phyloP scores from a whole-genome alignment of 2,113 vertebrate genomes.

The Misgurnus mizolepis region DNA sequence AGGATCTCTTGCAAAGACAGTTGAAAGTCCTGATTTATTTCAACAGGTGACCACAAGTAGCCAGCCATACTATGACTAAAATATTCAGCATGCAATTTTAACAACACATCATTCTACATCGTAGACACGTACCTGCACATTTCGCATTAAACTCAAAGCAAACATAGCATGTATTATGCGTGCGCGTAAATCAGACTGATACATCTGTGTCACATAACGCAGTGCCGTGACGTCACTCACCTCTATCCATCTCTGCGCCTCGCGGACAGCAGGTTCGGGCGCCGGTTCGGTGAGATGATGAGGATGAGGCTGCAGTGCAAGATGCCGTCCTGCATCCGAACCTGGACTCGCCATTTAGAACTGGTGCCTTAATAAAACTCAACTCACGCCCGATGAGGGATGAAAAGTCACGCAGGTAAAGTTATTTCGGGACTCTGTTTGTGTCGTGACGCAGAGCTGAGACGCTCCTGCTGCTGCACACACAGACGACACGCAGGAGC shows the following conservation, averaged over 20 bases:
- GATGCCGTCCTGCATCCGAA: conserved; percentile 70
- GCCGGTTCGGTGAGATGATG: conserved; percentile 73
- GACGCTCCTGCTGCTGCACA: conserved; percentile 46
- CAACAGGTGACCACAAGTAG: conserved; percentile 67
- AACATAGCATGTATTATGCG: background rate
- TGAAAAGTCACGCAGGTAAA: conserved; percentile 18
- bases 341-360: conserved; percentile 86
- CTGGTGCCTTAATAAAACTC: background rate
- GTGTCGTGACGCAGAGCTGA: conserved; percentile 58
- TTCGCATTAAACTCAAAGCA: background rate
- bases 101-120: background rate
- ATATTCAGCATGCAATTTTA: background rate
- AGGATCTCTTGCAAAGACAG: background rate
- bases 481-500: conserved; percentile 58
- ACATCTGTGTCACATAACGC: background rate
- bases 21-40: conserved; percentile 18
- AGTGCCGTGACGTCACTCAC: conserved; percentile 69
- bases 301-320: conserved; percentile 69
- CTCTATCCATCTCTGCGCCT: conserved; percentile 96
- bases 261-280: conserved; percentile 81
- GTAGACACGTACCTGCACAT: background rate
- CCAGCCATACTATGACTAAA: too few relatives aligned
- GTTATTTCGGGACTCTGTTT: conserved; percentile 37
- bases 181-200: background rate
- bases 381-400: background rate